Percentiles rank a stretch among this genome's conserved stretches.
Conservation (phyloP, 2,888 invertebrate species). For the Aleiodes leptofemur region DNA sequence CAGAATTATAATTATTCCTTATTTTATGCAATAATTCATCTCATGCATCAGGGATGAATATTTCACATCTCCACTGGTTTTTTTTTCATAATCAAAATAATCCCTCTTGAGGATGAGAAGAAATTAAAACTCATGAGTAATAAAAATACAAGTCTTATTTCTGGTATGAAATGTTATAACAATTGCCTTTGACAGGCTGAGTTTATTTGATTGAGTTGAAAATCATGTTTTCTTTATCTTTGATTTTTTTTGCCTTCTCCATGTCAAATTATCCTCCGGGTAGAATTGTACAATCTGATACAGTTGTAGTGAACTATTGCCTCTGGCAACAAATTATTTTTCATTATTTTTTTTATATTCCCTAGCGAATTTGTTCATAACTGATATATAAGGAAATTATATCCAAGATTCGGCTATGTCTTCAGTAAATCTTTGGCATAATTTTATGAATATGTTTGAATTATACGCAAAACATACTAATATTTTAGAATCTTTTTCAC, state of each 20-base stretch:
- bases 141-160: slow-evolving; percentile 19
- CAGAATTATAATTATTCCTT: not conserved
- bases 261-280: slow-evolving; percentile 16
- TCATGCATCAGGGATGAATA: slow-evolving; percentile 3
- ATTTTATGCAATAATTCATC: not conserved
- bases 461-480: no score
- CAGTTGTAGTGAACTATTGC: slow-evolving; percentile 18
- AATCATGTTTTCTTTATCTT: not conserved
- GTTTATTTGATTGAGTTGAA: slow-evolving; percentile 1
- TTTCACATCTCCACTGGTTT: not conserved
- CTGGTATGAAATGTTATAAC: slow-evolving; percentile 13
- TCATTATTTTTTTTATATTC: not conserved
- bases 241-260: not conserved
- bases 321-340: slow-evolving; percentile 9
- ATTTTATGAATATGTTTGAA: no score
- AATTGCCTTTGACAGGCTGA: slow-evolving; percentile 6
- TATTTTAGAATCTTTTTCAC: no score
- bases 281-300: not conserved
- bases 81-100: not conserved
- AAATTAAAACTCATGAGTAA: not conserved
- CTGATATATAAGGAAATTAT: no score
- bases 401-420: no score
- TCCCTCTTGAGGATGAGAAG: not conserved
- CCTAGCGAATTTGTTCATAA: no score
- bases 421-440: no score